A percentile compares a stretch with the other conserved stretches of the same genome.
Conservation (phyloP, 2,888 invertebrate genomes). For the Oligia fasciuncula region DNA sequence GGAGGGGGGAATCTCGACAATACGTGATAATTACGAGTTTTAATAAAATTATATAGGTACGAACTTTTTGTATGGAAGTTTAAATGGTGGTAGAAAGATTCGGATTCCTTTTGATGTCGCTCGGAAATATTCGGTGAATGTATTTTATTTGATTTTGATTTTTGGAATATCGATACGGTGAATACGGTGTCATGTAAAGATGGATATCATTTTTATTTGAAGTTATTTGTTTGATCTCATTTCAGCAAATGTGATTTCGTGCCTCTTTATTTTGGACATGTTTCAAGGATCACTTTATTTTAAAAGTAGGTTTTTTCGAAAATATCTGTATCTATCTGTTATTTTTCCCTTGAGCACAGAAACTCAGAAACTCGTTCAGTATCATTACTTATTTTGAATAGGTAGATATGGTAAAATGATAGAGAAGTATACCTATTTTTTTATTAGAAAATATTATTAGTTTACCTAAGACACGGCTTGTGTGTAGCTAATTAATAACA, state of each 20-base stretch:
- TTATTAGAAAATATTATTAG: not conserved
- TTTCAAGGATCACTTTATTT: not conserved
- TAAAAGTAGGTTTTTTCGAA: not conserved
- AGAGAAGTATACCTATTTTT: too few relatives aligned
- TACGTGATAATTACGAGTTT: slow-evolving; percentile 63
- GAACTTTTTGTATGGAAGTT: slow-evolving; percentile 24
- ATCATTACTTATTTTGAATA: not conserved
- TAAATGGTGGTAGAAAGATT: slow-evolving; percentile 24
- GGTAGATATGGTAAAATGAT: not conserved
- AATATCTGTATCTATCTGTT: not conserved
- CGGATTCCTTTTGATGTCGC: slow-evolving; percentile 6
- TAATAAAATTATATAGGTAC: slow-evolving; percentile 45
- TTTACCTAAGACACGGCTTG: too few relatives aligned
- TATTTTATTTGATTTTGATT: slow-evolving; percentile 2
- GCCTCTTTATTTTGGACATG: not conserved
- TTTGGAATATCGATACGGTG: not conserved
- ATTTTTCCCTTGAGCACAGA: not conserved
- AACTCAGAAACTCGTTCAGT: not conserved
- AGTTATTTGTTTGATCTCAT: not conserved
- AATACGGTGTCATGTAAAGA: not conserved
- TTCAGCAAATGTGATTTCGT: not conserved
- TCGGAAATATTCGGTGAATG: not conserved
- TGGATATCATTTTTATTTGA: not conserved
- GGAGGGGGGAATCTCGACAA: slow-evolving; percentile 20
- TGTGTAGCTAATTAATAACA: too few relatives aligned